Evolutionary conservation across 35 echinoderm and acorn worm species (phyloP), one percentile per base, ranked within the genome.

Genomic region (Antedon bifida): DNA sequence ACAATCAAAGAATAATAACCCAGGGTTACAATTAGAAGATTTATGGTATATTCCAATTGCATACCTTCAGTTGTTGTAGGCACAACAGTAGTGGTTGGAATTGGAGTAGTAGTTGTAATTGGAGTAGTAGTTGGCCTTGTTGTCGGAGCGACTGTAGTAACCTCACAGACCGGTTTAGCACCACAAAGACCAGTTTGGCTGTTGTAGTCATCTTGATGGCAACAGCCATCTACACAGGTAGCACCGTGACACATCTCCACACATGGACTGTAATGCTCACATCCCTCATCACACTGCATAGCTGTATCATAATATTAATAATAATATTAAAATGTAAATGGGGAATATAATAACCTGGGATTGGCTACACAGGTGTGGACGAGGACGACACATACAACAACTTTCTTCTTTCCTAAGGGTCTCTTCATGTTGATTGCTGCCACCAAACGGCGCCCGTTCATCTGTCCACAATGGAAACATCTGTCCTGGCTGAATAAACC

Each of bases 211-310:
- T 36, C 30, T 4, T 85, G 83, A 74, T 87, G 86, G 79, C 80
- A 83, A 73, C 91, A 93, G 2, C 91, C 91, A 33, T 89, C 87
- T n/a, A 89, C 83, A 79, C 91, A 93, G 0, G 83, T 80, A 13
- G 34, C 44, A 30, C 38, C 83, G 0, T 46, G 35, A 79, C 91
- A 93, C 46, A 81, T 73, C 77, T 79, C 73, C 30, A 87, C 91
- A 84, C 91, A 93, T 5, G 73, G 28, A 29, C 79, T 82, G 81
- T 93, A 93, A 23, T 39, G 51, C 26, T 64, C 81, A 33, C 82
- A 85, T 30, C 79, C 87, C 33, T 74, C 76, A 19, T 86, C 83
- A 83, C 91, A 93, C 33, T 88, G 85, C 12, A 92, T 74, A 30
- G 81, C 90, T 92, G 36, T 34, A 12, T 31, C 35, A 29, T 14